Evolutionary conservation across 2,797 vertebrate species (phyloP).

Genomic region (Chelmon rostratus): DNA sequence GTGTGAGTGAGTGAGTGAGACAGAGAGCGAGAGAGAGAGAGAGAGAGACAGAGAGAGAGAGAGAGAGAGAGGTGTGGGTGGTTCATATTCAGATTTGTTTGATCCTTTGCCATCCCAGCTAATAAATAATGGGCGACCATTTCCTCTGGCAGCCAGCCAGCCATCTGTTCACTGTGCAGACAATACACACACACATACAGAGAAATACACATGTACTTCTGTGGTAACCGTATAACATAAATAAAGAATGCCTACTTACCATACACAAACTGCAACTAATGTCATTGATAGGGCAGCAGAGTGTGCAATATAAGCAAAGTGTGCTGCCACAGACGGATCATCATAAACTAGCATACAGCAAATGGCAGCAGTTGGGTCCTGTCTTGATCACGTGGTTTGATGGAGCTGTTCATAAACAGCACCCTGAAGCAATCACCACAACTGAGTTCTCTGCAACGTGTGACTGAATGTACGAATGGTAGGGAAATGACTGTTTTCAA

Average conservation of each 20-base stretch:
- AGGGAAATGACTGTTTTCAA: too few relatives aligned
- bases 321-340: background rate
- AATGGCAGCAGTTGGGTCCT: constrained; percentile 2
- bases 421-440: background rate
- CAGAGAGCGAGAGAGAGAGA: too few relatives aligned
- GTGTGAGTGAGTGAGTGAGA: constrained; percentile 15
- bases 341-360: background rate
- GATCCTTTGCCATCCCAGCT: constrained; percentile 48
- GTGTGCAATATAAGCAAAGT: background rate
- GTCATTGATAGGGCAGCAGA: constrained; percentile 38
- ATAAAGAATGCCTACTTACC: constrained; percentile 17
- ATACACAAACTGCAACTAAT: constrained; percentile 9
- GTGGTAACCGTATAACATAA: constrained; percentile 35
- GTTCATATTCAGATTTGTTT: constrained; percentile 54
- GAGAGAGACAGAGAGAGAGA: background rate
- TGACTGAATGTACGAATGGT: background rate
- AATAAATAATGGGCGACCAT: constrained; percentile 58
- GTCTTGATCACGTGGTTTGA: background rate
- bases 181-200: background rate
- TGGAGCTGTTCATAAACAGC: background rate
- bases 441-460: background rate
- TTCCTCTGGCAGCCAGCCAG: constrained; percentile 53
- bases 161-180: constrained; percentile 48
- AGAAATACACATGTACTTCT: constrained; percentile 12
- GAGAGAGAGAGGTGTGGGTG: constrained; percentile 22